A percentile compares a stretch with the other conserved stretches of the same genome.
These are phyloP conservation scores for Congeria kusceri DNA, from an alignment of 2,888 invertebrate genomes.

Conservation along the genomic window DNA sequence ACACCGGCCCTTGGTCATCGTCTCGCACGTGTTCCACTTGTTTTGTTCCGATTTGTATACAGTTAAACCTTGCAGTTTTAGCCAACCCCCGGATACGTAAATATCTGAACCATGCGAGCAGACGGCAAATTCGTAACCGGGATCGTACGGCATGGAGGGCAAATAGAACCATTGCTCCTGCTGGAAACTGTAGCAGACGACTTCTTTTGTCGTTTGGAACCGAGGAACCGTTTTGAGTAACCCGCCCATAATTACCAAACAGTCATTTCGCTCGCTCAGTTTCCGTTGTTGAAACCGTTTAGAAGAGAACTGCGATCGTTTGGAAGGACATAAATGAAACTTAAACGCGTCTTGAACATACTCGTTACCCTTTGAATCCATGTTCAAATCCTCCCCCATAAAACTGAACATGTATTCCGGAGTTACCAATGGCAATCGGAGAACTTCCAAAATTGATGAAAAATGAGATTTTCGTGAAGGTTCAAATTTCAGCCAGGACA, in stretches of 20 bases:
- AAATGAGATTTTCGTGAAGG: constrained; percentile 87
- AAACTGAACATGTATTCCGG: constrained; percentile 75
- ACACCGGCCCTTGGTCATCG: constrained; percentile 75
- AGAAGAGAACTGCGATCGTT: constrained; percentile 67
- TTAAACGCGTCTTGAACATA: constrained; percentile 73
- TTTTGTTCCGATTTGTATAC: constrained; percentile 75
- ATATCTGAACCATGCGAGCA: constrained; percentile 74
- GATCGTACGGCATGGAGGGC: constrained; percentile 76
- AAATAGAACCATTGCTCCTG: constrained; percentile 76
- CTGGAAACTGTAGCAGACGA: constrained; percentile 76
- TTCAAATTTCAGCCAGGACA: constrained; percentile 89
- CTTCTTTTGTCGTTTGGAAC: constrained; percentile 74
- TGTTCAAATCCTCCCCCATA: constrained; percentile 59
- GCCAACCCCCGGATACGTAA: constrained; percentile 77
- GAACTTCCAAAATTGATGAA: constrained; percentile 69
- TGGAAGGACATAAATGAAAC: constrained; percentile 73
- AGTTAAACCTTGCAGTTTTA: constrained; percentile 73
- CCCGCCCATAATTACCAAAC: constrained; percentile 74
- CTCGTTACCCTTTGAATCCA: constrained; percentile 48
- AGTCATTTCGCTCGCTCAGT: constrained; percentile 70
- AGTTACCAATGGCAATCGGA: constrained; percentile 76
- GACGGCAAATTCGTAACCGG: constrained; percentile 77
- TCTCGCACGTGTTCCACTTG: constrained; percentile 74
- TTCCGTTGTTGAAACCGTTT: constrained; percentile 66
- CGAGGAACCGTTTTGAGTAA: constrained; percentile 72